Percentiles rank a stretch among this genome's conserved stretches.
Conservation (phyloP, 2,113 vertebrate species). For the Cyprinus carpio region DNA sequence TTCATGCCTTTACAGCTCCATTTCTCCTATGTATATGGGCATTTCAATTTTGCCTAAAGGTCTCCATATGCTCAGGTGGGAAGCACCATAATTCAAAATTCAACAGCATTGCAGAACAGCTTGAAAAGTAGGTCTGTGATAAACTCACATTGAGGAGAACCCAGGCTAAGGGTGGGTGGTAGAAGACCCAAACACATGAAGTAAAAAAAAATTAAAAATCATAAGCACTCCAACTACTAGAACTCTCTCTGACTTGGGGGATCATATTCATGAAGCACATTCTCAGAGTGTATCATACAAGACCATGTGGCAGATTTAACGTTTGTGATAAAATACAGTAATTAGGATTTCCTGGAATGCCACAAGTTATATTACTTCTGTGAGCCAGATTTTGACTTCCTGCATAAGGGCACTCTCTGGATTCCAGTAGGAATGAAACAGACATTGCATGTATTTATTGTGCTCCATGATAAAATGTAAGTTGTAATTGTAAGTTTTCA, state of each 20-base stretch:
- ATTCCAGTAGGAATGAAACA: too few species aligned
- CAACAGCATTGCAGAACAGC: slow-evolving; percentile 30
- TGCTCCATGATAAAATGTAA: too few species aligned
- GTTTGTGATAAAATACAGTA: slow-evolving; percentile 25
- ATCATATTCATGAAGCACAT: slow-evolving; percentile 33
- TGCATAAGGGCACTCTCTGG: too few species aligned
- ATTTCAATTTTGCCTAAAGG: slow-evolving; percentile 16
- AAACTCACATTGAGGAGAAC: neutral
- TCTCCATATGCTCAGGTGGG: neutral
- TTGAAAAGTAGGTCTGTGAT: neutral
- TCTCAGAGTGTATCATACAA: slow-evolving; percentile 28
- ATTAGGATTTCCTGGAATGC: too few species aligned
- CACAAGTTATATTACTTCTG: too few species aligned
- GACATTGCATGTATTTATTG: too few species aligned
- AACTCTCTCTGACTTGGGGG: neutral
- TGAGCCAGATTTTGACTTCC: too few species aligned
- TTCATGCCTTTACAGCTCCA: neutral
- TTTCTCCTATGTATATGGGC: neutral
- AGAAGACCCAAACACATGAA: neutral
- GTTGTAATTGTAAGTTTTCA: too few species aligned
- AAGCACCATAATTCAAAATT: slow-evolving; percentile 21
- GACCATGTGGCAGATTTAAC: slow-evolving; percentile 32
- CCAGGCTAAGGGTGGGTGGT: neutral
- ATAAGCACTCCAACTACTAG: neutral
- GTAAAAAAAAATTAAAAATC: neutral